A percentile compares a stretch with the other conserved stretches of the same genome.
Conservation (phyloP, 2,797 vertebrate genomes). For the Falco rusticolus region DNA sequence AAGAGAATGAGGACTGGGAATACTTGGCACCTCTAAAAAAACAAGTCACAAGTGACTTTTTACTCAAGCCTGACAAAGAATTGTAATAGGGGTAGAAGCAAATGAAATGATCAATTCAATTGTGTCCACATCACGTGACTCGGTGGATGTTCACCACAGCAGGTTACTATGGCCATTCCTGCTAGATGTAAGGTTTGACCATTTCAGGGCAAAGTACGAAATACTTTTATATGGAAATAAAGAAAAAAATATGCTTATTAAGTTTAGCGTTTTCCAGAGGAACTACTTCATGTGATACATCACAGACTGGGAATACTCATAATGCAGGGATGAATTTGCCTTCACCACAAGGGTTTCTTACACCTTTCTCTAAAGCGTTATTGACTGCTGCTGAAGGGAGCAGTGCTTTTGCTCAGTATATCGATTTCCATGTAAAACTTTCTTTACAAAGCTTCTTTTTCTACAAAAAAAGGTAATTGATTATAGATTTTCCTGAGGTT, state of each 20-base stretch:
- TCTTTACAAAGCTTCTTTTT: not conserved
- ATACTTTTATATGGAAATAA: not conserved
- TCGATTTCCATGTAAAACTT: not conserved
- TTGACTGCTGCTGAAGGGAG: not conserved
- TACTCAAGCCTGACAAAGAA: not conserved
- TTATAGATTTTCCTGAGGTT: not conserved
- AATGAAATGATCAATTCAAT: not conserved
- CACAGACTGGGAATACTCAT: not conserved
- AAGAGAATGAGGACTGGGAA: not conserved
- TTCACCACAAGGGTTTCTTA: not conserved
- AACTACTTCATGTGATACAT: not conserved
- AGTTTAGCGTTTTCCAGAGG: not conserved
- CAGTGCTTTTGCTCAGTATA: not conserved
- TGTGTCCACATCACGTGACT: fast-evolving
- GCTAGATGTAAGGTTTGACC: not conserved
- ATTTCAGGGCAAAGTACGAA: not conserved
- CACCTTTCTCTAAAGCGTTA: not conserved
- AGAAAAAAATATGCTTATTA: not conserved
- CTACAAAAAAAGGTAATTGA: not conserved
- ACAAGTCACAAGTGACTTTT: not conserved
- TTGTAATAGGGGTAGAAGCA: not conserved
- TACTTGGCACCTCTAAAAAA: not conserved
- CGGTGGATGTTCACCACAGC: not conserved
- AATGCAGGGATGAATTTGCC: not conserved
- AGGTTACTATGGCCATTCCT: not conserved